These are phyloP conservation scores for Phataginus tetradactyla DNA, from an alignment of 2,797 vertebrate species.

Conservation along the genomic window DNA sequence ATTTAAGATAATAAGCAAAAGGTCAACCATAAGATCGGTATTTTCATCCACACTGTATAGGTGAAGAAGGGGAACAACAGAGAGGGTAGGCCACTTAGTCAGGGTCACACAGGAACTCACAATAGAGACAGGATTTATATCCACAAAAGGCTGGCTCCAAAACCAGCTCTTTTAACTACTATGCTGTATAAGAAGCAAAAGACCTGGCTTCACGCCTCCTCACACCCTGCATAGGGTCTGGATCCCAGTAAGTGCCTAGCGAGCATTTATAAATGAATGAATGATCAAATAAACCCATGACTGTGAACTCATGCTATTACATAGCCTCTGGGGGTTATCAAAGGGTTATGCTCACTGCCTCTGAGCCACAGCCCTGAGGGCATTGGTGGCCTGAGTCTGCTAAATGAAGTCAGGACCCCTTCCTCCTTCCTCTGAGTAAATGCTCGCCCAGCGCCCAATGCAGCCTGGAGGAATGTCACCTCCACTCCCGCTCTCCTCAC, in stretches of 20 bases:
- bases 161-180: not conserved
- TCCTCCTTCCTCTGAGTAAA: not conserved
- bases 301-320: not conserved
- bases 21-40: not conserved
- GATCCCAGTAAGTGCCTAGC: no score
- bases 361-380: not conserved
- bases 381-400: not conserved
- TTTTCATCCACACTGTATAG: not conserved
- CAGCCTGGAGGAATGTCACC: not conserved
- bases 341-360: not conserved
- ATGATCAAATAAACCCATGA: not conserved
- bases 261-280: not conserved
- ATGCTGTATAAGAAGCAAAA: not conserved
- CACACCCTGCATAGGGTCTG: not conserved
- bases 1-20: not conserved
- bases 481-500: no score
- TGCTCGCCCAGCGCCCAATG: not conserved
- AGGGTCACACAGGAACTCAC: not conserved
- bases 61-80: not conserved
- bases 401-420: not conserved
- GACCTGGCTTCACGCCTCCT: not conserved
- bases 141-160: not conserved
- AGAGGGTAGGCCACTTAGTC: not conserved
- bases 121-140: not conserved
- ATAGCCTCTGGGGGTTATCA: accelerated